These are phyloP conservation scores for Rhyacophila evoluta DNA, from an alignment of 2,888 invertebrate genomes.

Conservation along the genomic window DNA sequence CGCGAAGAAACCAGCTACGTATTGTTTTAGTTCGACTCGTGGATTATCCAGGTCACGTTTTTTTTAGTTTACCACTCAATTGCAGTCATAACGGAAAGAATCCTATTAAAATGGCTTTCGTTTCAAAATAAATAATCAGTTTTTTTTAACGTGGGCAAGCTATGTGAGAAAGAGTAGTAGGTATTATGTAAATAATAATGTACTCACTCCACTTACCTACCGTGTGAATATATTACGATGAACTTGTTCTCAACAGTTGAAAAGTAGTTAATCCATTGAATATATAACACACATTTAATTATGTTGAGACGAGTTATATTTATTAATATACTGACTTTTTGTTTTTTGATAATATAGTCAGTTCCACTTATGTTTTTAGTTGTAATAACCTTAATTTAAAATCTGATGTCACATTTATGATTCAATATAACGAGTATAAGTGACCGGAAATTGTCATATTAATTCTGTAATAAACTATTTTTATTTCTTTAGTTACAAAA, in stretches of 20 bases:
- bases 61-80: constrained; percentile 30
- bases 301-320: too few relatives aligned
- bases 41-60: constrained; percentile 41
- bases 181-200: constrained; percentile 15
- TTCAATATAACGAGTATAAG: too few relatives aligned
- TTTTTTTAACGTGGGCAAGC: constrained; percentile 2
- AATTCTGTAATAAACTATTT: too few relatives aligned
- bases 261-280: too few relatives aligned
- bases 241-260: neutral
- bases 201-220: neutral
- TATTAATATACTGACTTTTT: too few relatives aligned
- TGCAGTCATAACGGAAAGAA: constrained; percentile 17
- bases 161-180: constrained; percentile 11
- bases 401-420: too few relatives aligned
- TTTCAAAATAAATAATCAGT: constrained; percentile 24
- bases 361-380: too few relatives aligned
- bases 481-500: too few relatives aligned
- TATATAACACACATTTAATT: too few relatives aligned
- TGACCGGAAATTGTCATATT: too few relatives aligned
- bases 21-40: constrained; percentile 38
- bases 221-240: constrained; percentile 3
- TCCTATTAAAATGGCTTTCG: neutral
- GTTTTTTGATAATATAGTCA: too few relatives aligned
- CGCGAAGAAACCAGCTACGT: neutral
- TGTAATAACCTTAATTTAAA: too few relatives aligned